phyloP scores from a whole-genome alignment of 2,888 invertebrate genomes.

The Drosophila nigritarsus region DNA sequence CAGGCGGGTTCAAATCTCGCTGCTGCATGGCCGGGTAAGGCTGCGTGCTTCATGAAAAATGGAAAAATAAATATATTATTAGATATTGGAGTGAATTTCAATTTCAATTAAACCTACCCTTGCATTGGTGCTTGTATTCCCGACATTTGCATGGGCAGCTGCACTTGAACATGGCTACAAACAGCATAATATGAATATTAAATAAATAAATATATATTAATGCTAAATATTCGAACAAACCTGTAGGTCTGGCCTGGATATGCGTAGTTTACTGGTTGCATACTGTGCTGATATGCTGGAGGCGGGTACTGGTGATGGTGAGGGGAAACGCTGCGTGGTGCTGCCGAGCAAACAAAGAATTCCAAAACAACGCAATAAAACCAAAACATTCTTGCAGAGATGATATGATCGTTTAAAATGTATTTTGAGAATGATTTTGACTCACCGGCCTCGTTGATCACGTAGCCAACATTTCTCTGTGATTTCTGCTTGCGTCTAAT shows the following conservation, averaged over 20 bases:
- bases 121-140: not conserved
- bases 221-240: slow-evolving; percentile 11
- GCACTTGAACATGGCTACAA: slow-evolving; percentile 29
- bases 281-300: slow-evolving; percentile 1
- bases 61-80: not conserved
- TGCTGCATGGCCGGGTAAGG: slow-evolving; percentile 13
- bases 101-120: slow-evolving; percentile 4
- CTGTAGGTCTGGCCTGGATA: slow-evolving; percentile 2
- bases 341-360: slow-evolving; percentile 4
- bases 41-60: not conserved
- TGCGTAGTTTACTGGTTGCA: not conserved
- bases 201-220: not conserved
- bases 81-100: not conserved
- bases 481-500: slow-evolving; percentile 16
- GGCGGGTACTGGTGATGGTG: slow-evolving; percentile 10
- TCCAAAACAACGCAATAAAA: not conserved
- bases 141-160: slow-evolving; percentile 10
- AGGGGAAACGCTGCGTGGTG: not conserved
- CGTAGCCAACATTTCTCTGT: slow-evolving; percentile 27
- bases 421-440: not conserved
- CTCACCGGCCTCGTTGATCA: slow-evolving; percentile 15
- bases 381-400: not conserved
- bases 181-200: not conserved
- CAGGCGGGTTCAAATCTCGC: not conserved
- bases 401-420: not conserved